Conservation (phyloP, 2,888 invertebrate genomes). For the Eustalomyia histrio region DNA sequence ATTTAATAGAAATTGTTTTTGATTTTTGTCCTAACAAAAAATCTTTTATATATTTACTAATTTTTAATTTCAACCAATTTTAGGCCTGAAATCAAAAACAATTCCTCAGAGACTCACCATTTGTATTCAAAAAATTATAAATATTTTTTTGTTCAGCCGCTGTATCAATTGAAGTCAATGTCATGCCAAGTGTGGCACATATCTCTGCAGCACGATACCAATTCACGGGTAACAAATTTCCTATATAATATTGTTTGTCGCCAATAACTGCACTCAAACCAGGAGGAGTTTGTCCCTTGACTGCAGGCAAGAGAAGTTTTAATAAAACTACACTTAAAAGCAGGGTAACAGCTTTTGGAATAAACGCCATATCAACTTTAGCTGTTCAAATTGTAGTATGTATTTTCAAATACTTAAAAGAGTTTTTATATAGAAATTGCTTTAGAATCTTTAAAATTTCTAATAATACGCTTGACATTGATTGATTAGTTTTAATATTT, state of each 20-base stretch:
- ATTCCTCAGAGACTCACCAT: constrained; percentile 31
- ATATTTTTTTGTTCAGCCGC: constrained; percentile 43
- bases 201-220: constrained; percentile 67
- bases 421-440: neutral
- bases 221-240: constrained; percentile 46
- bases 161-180: constrained; percentile 63
- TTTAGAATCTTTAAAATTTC: neutral
- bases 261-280: constrained; percentile 48
- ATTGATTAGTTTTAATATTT: neutral
- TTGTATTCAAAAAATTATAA: constrained; percentile 20
- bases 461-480: neutral
- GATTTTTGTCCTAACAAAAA: too few species aligned
- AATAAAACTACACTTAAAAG: neutral
- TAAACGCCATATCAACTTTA: neutral
- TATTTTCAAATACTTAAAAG: neutral
- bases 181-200: constrained; percentile 64
- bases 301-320: neutral
- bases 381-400: neutral
- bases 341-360: neutral
- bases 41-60: too few species aligned
- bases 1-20: too few species aligned
- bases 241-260: constrained; percentile 62
- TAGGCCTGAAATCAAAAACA: too few species aligned
- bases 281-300: neutral
- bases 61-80: too few species aligned